These are phyloP conservation scores for Drosophila kanekoi DNA, from an alignment of 2,888 invertebrate genomes.

Conservation along the genomic window DNA sequence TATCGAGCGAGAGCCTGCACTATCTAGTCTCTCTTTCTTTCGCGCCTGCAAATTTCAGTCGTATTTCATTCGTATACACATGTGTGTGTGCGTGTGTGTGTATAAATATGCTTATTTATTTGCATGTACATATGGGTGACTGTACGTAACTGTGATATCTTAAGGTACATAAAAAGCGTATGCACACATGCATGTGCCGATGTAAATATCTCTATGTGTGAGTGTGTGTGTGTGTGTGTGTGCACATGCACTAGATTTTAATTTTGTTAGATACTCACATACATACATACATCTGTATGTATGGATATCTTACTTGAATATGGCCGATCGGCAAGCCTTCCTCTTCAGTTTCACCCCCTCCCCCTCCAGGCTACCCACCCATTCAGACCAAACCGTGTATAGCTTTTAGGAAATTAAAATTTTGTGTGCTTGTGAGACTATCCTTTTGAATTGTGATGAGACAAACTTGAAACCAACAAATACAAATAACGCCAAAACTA, in stretches of 20 bases:
- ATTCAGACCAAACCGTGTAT: background rate
- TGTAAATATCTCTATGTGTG: background rate
- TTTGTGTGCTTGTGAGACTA: background rate
- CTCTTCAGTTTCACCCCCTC: too few species aligned
- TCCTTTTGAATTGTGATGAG: background rate
- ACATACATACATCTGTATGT: background rate
- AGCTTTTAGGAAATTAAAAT: background rate
- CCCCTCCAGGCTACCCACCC: too few species aligned
- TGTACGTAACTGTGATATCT: background rate
- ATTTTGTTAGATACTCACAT: background rate
- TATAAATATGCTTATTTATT: background rate
- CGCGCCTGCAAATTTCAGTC: background rate
- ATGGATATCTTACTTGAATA: too few species aligned
- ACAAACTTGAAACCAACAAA: too few species aligned
- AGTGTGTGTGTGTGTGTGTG: background rate
- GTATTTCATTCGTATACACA: too few species aligned
- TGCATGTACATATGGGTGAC: constrained; percentile 1
- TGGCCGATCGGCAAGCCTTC: too few species aligned
- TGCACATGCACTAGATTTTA: background rate
- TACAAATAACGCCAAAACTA: background rate
- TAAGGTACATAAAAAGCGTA: background rate
- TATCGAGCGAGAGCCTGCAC: constrained; percentile 32
- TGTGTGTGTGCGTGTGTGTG: background rate
- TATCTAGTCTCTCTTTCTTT: constrained; percentile 32
- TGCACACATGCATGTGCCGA: background rate